Conservation (phyloP, 2,113 vertebrate genomes). For the Heterochromis multidens region DNA sequence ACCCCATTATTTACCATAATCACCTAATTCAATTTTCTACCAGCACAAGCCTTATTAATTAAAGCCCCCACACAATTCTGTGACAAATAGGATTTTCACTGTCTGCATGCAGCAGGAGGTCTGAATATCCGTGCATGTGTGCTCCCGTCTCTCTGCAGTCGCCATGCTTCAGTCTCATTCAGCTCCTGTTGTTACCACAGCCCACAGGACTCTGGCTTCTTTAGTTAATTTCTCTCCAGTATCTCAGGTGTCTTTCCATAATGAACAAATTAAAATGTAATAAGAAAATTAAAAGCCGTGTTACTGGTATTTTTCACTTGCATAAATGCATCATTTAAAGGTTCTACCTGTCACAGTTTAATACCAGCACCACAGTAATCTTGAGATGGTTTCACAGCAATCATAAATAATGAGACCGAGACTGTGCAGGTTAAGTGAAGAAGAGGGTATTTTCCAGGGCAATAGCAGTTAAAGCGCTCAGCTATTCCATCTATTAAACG, state of each 20-base stretch:
- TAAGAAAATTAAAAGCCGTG: background rate
- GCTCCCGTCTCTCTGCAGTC: background rate
- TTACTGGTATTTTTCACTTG: background rate
- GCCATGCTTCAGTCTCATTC: background rate
- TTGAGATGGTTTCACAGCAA: background rate
- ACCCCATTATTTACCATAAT: slow-evolving; percentile 25
- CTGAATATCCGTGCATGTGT: background rate
- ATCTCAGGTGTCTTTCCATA: background rate
- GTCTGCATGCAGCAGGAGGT: slow-evolving; percentile 25
- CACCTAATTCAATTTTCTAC: slow-evolving; percentile 19
- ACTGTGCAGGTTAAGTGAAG: background rate
- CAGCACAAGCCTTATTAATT: slow-evolving; percentile 37
- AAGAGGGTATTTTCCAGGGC: background rate
- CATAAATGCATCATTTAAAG: background rate
- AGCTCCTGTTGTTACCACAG: background rate
- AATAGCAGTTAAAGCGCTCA: background rate
- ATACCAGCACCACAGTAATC: background rate
- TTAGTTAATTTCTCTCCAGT: background rate
- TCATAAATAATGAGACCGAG: background rate
- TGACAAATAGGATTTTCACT: slow-evolving; percentile 52
- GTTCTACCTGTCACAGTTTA: background rate
- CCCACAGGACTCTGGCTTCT: background rate
- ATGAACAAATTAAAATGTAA: background rate
- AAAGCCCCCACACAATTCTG: slow-evolving; percentile 38
- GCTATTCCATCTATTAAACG: background rate